Base-by-base conservation (phyloP, 2,113 vertebrate genomes). In the Grus americana region DNA sequence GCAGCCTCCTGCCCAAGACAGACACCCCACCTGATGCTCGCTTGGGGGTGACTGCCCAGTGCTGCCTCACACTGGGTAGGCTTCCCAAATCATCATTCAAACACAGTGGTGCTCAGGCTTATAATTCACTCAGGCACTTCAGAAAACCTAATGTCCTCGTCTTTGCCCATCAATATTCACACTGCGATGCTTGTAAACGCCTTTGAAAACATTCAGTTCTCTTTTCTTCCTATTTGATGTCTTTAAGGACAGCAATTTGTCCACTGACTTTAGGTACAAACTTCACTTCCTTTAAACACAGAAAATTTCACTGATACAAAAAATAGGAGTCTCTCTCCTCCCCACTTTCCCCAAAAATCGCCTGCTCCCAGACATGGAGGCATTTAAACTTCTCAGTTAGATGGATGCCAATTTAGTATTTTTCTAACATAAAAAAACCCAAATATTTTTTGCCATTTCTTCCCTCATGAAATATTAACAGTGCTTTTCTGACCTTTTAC, bases 21-120 rank as follows among this genome's bases (percentile, higher is more conserved):
- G 42, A 54, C n/a, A 58, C 6, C 13, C 11, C 0, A 0, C 44
- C 30, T 26, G 29, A 27, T 24, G 57, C 30, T 49, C 1, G 1
- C 50, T 9, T 1, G 0, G 18, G 5, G 7, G 9, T 40, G 46
- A 36, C 46, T 62, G 36, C 30, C 42, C 27, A 34, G 22, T 34
- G 26, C 21, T 75, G 29, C 6, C 1, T 73, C 54, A 61, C 23
- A 40, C 20, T 2, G 1, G 68, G 34, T 23, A 75, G 57, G 27
- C 36, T 65, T 85, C 66, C 65, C 92, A 90, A 90, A 81, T 32
- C 44, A 40, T 93, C 74, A 47, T 38, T 55, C 65, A 71, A 72
- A 67, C 42, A 36, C 78, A 79, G 47, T 13, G 22, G 16, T 12
- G 38, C 22, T 81, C 44, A 82, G 38, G 26, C 21, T 85, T 67